These are phyloP conservation scores for Salvator merianae DNA, from an alignment of 2,113 vertebrate genomes.

Conservation along the genomic window DNA sequence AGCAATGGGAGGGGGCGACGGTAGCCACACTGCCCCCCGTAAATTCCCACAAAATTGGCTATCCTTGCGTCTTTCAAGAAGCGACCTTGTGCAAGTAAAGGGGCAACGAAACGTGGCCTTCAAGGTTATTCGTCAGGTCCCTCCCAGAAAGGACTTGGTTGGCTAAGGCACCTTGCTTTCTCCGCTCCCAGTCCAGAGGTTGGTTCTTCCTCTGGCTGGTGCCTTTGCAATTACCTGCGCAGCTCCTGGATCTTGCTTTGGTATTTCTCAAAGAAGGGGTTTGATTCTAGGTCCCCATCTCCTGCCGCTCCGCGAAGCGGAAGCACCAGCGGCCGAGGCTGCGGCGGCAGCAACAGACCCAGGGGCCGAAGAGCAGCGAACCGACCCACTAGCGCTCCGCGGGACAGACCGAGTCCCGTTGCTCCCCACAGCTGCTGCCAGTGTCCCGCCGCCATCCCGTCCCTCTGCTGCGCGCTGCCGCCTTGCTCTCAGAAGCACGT, in stretches of 20 bases:
- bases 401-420: slow-evolving; percentile 78
- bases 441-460: neutral
- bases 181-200: neutral
- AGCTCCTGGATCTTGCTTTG: slow-evolving; percentile 88
- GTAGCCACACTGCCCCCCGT: too few relatives aligned
- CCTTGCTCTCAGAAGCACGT: neutral
- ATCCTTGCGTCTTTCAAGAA: neutral
- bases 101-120: neutral
- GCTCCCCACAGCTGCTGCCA: slow-evolving; percentile 35
- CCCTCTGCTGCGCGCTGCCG: neutral
- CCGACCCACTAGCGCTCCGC: slow-evolving; percentile 81
- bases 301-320: slow-evolving; percentile 16
- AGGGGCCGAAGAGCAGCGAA: slow-evolving; percentile 76
- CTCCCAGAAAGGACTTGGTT: too few relatives aligned
- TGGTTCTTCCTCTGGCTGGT: too few relatives aligned
- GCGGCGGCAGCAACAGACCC: slow-evolving; percentile 77
- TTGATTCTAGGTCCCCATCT: slow-evolving; percentile 78
- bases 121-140: neutral
- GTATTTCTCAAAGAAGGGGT: slow-evolving; percentile 89
- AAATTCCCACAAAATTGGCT: neutral
- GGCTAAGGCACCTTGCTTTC: too few relatives aligned
- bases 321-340: slow-evolving; percentile 61
- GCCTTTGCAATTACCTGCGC: slow-evolving; percentile 76
- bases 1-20: too few relatives aligned
- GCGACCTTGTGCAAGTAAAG: neutral